Base-by-base conservation (phyloP, 2,797 vertebrate species). In the Pseudomugil tenellus region DNA sequence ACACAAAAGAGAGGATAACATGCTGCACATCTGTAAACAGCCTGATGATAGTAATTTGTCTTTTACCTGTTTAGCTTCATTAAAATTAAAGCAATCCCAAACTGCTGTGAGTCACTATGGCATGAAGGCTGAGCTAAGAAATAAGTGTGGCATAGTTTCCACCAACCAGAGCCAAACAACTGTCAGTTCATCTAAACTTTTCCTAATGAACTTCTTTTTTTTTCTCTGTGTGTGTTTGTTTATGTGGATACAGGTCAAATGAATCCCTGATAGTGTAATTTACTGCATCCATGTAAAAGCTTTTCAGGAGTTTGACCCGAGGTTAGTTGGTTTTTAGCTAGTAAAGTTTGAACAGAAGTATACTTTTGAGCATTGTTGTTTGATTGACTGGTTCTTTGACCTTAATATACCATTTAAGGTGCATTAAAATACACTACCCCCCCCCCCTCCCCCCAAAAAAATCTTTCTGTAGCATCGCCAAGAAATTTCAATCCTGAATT, bases 161-260 rank as follows among this genome's bases (percentile, higher is more conserved):
- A 75, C 41, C 29, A 48, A 52, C 53, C 19, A 7, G 17, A 10
- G 85, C 87, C 91, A 91, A 90, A 70, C 64, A 67, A 71, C 79
- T 89, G 88, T 89, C 90, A 89, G 60, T 84, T 88, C 72, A 72
- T 79, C 68, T 89, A 67, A 29, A 75, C 84, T 78, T 81, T 85
- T 90, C 70, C 79, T 81, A 87, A 90, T 89, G 79, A 91, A 89
- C 1, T 13, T 54, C 25, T 48, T 6, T 29, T 3, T 29, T 34
- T 17, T 17, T 32, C 8, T 43, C 17, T 43, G 17, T 43, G 39
- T 39, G 3, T 0, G 23, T 64, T 32, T 60, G 8, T 43, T 34
- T 34, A 16, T 19, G 3, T 53, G 12, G 14, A 56, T 51, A 57
- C n/a, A 6, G 53, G 17, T n/a, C 1, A 19, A 43, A 17, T 19